A percentile compares a stretch with the other conserved stretches of the same genome.
phyloP scores from a whole-genome alignment of 2,113 vertebrate species.

The Etheostoma cragini region DNA sequence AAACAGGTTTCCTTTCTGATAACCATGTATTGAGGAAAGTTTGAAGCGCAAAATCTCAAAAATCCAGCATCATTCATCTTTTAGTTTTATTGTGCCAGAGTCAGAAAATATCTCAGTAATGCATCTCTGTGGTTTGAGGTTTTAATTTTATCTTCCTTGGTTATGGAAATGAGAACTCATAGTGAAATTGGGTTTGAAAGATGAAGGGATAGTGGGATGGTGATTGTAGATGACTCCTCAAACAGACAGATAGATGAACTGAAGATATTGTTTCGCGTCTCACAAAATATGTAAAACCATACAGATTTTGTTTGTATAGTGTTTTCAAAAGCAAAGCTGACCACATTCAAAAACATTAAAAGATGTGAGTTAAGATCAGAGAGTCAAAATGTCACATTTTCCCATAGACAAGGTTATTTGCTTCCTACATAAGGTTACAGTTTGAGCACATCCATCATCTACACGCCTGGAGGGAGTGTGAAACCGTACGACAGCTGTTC shows the following conservation, averaged over 20 bases:
- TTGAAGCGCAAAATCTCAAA: too few species aligned
- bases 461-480: slow-evolving; percentile 44
- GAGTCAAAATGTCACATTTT: slow-evolving; percentile 34
- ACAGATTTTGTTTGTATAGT: slow-evolving; percentile 15
- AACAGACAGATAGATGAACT: slow-evolving; percentile 17
- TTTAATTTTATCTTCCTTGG: slow-evolving; percentile 7
- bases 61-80: neutral
- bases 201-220: slow-evolving; percentile 19
- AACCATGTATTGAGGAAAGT: neutral
- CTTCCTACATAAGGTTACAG: slow-evolving; percentile 49
- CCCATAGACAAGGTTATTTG: slow-evolving; percentile 29
- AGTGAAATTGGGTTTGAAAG: slow-evolving; percentile 13
- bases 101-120: slow-evolving; percentile 1
- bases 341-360: slow-evolving; percentile 32
- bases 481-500: slow-evolving; percentile 50
- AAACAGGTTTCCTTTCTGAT: neutral
- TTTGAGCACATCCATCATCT: slow-evolving; percentile 57
- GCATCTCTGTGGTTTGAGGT: neutral
- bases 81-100: neutral
- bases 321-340: slow-evolving; percentile 23
- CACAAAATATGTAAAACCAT: slow-evolving; percentile 14
- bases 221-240: slow-evolving; percentile 10
- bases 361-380: slow-evolving; percentile 14
- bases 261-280: neutral
- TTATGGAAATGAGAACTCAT: slow-evolving; percentile 27